These are phyloP conservation scores for Lepidurus packardi DNA, from an alignment of 1,140 invertebrate genomes.

Conservation along the genomic window DNA sequence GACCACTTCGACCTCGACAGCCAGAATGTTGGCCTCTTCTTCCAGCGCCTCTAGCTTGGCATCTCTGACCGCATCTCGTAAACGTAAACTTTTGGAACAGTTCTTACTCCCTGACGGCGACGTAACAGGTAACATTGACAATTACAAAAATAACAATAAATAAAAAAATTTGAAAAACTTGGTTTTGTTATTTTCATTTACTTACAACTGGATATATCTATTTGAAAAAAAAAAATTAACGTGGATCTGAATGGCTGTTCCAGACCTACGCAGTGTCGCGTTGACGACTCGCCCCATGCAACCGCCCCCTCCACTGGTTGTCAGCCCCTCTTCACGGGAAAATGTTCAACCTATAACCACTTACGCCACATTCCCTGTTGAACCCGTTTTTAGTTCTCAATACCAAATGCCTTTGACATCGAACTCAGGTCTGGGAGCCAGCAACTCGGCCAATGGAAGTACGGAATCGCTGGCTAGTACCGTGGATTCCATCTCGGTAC, in stretches of 20 bases:
- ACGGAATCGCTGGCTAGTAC: constrained; percentile 34
- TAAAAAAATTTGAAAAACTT: no score
- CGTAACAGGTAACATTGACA: background rate
- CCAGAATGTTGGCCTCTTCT: background rate
- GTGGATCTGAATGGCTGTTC: background rate
- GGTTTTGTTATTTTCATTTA: background rate
- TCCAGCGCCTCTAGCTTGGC: constrained; percentile 27
- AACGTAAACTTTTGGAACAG: constrained; percentile 34
- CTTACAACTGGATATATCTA: background rate
- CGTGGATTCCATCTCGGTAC: constrained; percentile 30
- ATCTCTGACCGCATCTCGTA: constrained; percentile 32
- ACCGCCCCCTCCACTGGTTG: constrained; percentile 15
- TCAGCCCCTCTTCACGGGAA: background rate
- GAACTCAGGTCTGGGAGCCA: background rate
- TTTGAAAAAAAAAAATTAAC: no score
- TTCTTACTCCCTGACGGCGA: constrained; percentile 28
- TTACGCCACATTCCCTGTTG: background rate
- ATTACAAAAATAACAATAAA: background rate
- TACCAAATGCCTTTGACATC: background rate
- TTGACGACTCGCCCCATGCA: background rate
- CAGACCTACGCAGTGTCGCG: background rate
- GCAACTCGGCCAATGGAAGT: constrained; percentile 30
- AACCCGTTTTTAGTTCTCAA: constrained; percentile 5
- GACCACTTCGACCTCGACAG: background rate
- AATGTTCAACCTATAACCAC: background rate